Base-by-base conservation (phyloP, 2,797 vertebrate species). In the Helostoma temminkii region DNA sequence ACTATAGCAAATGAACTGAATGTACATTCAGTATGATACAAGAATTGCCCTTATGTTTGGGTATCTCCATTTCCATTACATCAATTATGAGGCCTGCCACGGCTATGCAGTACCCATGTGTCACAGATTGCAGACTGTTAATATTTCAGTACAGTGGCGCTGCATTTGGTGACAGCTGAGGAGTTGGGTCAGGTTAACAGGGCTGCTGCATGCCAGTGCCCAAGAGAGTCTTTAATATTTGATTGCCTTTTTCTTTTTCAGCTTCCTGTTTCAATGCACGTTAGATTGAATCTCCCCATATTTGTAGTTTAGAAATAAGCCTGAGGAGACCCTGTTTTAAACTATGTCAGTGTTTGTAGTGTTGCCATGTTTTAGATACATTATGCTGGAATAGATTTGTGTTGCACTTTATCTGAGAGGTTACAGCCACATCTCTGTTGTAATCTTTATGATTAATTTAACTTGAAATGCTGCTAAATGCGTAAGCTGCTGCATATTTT, bases 151-250 rank as follows among this genome's bases (percentile, higher is more conserved):
- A 58, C 63, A 47, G 74, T 74, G 64, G 73, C 75, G 82, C 80
- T 88, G 84, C 77, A 88, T 88, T 89, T 87, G 82, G 76, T 72
- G 74, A 81, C 86, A 76, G 76, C 73, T 76, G 42, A 63, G 39
- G 58, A 90, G 76, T 49, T 76, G 82, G 86, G 74, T 81, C 81
- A 84, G 85, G 84, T 90, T 90, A 77, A 84, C 71, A 59, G 78
- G 76, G 88, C 79, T 48, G 66, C 78, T 87, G 86, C 71, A 67
- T 89, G 90, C 87, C 81, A 83, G 55, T 41, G 69, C 88, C 83
- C 87, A 47, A 46, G 82, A 85, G 81, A 85, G 79, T 74, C 76
- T 82, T 92, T 56, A 91, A 93, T 93, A 92, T 86, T 86, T 89
- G 32, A 90, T 83, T 45, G 18, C 52, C 24, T 64, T 87, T 81